Evolutionary conservation across 2,113 vertebrate species (phyloP).

Genomic region (Beaufortia kweichowensis): DNA sequence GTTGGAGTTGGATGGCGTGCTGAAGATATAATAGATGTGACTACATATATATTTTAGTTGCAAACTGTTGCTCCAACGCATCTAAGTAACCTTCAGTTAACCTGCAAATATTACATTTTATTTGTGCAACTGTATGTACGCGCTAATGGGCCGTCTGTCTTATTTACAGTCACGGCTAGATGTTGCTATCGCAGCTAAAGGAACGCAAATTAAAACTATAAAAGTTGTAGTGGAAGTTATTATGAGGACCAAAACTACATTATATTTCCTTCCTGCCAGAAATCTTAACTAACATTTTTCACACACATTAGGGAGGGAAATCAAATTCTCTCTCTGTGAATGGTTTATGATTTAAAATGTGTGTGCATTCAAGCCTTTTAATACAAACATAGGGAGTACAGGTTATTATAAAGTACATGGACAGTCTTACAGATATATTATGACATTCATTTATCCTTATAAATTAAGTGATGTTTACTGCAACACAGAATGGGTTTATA

Average conservation of each 20-base stretch:
- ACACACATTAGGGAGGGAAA: too few relatives aligned
- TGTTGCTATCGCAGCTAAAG: too few relatives aligned
- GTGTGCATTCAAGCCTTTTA: not conserved
- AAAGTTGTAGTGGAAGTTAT: too few relatives aligned
- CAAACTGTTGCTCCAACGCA: not conserved
- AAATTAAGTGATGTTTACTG: not conserved
- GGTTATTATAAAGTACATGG: not conserved
- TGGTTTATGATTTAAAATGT: too few relatives aligned
- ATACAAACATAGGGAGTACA: not conserved
- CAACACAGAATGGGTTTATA: constrained; percentile 19
- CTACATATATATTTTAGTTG: not conserved
- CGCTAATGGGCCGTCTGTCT: not conserved
- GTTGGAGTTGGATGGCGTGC: constrained; percentile 7
- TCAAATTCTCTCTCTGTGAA: too few relatives aligned
- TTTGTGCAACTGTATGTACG: not conserved
- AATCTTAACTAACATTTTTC: too few relatives aligned
- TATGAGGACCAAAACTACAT: too few relatives aligned
- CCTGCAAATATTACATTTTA: not conserved
- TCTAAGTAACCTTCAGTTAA: constrained; percentile 2
- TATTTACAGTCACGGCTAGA: not conserved
- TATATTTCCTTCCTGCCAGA: too few relatives aligned
- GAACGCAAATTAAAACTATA: too few relatives aligned
- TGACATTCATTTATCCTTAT: not conserved
- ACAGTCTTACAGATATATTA: not conserved
- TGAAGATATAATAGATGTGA: not conserved